A percentile compares a stretch with the other conserved stretches of the same genome.
These are phyloP conservation scores for Diarsia brunnea DNA, from an alignment of 2,888 invertebrate genomes.

Conservation along the genomic window DNA sequence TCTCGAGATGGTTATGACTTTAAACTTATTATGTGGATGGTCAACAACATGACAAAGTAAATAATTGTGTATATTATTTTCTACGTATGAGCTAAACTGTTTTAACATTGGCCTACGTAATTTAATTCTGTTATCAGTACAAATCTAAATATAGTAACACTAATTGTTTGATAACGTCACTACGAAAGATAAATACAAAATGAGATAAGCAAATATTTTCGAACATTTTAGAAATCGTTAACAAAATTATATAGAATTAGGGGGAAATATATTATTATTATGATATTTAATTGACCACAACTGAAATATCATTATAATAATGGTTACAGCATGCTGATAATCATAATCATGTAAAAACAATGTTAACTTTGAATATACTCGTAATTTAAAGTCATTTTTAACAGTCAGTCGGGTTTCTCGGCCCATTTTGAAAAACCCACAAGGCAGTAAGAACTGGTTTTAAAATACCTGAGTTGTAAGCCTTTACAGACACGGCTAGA, in stretches of 20 bases:
- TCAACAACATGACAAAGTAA: slow-evolving; percentile 16
- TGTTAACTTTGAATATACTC: not conserved
- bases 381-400: slow-evolving; percentile 5
- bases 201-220: slow-evolving; percentile 27
- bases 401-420: slow-evolving; percentile 1
- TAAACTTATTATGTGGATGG: slow-evolving; percentile 27
- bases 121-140: slow-evolving; percentile 29
- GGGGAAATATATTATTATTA: slow-evolving; percentile 29
- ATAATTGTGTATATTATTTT: slow-evolving; percentile 27
- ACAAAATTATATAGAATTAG: slow-evolving; percentile 15
- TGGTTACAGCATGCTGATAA: slow-evolving; percentile 11
- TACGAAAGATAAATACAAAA: slow-evolving; percentile 15
- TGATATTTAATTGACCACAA: slow-evolving; percentile 44
- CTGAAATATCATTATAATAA: slow-evolving; percentile 17
- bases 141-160: slow-evolving; percentile 16
- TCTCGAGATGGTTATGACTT: slow-evolving; percentile 42
- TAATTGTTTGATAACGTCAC: slow-evolving; percentile 30
- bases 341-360: slow-evolving; percentile 16
- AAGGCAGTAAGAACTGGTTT: slow-evolving; percentile 2
- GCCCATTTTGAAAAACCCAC: slow-evolving; percentile 37
- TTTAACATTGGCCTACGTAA: slow-evolving; percentile 1
- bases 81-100: not conserved
- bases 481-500: not conserved
- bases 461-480: not conserved
- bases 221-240: slow-evolving; percentile 27